Percentiles rank a stretch among this genome's conserved stretches.
These are phyloP conservation scores for Liodrosophila aerea DNA, from an alignment of 2,888 invertebrate species.

Conservation along the genomic window DNA sequence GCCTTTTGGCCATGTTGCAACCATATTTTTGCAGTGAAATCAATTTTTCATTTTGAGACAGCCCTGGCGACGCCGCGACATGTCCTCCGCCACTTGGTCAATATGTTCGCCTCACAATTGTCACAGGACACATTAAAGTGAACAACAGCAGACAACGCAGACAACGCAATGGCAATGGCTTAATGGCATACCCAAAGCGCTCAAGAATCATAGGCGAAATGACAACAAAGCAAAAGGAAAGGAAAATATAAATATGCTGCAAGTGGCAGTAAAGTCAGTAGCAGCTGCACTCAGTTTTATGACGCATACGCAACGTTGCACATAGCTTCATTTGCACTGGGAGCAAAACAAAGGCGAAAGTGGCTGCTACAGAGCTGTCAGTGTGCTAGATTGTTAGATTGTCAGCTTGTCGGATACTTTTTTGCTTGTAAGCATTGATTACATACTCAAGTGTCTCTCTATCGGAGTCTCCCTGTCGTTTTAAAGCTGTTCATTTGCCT, in stretches of 20 bases:
- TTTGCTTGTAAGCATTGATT: constrained; percentile 24
- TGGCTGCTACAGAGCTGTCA: constrained; percentile 30
- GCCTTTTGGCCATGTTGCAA: constrained; percentile 29
- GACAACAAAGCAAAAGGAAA: constrained; percentile 14
- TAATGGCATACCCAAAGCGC: constrained; percentile 44
- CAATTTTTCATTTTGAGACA: constrained; percentile 73
- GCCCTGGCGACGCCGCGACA: constrained; percentile 41
- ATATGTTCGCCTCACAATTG: constrained; percentile 50
- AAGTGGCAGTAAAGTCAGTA: constrained; percentile 53
- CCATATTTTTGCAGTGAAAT: constrained; percentile 62
- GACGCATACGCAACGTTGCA: constrained; percentile 60
- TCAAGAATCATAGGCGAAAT: constrained; percentile 23
- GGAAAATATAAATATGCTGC: constrained; percentile 61
- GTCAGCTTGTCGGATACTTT: constrained; percentile 22
- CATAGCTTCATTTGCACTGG: constrained; percentile 25
- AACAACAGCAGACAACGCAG: constrained; percentile 35
- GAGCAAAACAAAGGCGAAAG: constrained; percentile 26
- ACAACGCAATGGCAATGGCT: constrained; percentile 55
- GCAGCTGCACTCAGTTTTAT: constrained; percentile 48
- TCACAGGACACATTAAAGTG: constrained; percentile 50
- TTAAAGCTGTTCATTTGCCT: constrained; percentile 30
- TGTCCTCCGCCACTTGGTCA: constrained; percentile 26
- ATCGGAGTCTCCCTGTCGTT: neutral
- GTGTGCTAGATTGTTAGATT: constrained; percentile 33
- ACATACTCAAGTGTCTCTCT: constrained; percentile 16